Base-by-base conservation (phyloP, 2,888 invertebrate genomes). In the Lycophotia porphyrea region DNA sequence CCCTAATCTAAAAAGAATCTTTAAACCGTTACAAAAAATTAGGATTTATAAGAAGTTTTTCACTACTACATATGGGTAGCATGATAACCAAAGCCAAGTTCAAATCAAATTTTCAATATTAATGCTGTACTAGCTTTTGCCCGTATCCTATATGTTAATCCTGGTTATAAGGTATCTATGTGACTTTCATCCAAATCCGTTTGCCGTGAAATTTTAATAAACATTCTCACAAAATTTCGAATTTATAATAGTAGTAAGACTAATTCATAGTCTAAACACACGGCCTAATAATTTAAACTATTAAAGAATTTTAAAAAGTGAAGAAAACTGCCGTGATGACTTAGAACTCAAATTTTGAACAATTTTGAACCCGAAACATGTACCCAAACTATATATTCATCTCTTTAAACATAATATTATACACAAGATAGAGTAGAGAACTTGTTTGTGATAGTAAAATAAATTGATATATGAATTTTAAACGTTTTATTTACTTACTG, bases 401-500 rank as follows among this genome's bases (percentile, higher is more conserved):
- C 74, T 82, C 67, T 87, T 84, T 87, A 87, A 82, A 84, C 71
- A 78, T 87, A 81, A 81, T 87, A 80, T 88, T 87, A 80, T 88
- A 88, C 82, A 88, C 81, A 76, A 80, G 72, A 80, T 89, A 87
- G 84, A 80, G 86, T 89, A 87, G 88, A 84, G 77, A 82, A 87
- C 82, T 82, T 88, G 88, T 88, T 87, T 90, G 88, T 87, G 88
- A 90, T 90, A 90, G 88, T 90, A 88, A 87, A 87, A 87, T 88
- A 88, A 87, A 88, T 80, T 83, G 64, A 81, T 87, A 83, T 79
- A 80, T 78, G 47, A n/a, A 69, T 55, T 36, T 13, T 47, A 31
- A 15, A 31, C 21, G 39, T 69, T 71, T 71, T 64, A 76, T 66
- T 81, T 42, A 24, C 13, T 11, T 11, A 49, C 11, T 49, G n/a